Evolutionary conservation across 2,797 vertebrate genomes (phyloP).

Genomic region (Catostomus latipinnis): DNA sequence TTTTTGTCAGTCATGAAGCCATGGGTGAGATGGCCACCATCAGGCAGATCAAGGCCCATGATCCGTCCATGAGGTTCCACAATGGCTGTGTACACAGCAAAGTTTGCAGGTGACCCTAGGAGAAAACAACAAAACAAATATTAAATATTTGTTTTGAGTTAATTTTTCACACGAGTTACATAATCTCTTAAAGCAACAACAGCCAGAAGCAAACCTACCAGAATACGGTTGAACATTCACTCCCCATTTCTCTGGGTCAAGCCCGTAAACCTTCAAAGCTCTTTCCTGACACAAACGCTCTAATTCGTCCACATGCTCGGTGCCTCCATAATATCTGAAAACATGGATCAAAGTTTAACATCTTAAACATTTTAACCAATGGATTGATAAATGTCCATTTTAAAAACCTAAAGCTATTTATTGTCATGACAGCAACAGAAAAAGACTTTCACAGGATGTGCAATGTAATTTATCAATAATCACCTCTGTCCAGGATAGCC

Average conservation of each 20-base stretch:
- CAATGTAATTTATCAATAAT: background rate
- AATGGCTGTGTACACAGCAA: constrained; percentile 91
- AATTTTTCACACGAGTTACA: background rate
- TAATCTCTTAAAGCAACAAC: constrained; percentile 2
- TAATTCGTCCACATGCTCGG: constrained; percentile 91
- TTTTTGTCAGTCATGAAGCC: constrained; percentile 99
- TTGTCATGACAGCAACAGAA: background rate
- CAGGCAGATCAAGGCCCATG: constrained; percentile 97
- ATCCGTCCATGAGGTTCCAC: constrained; percentile 96
- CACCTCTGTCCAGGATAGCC: constrained; percentile 98
- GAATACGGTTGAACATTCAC: constrained; percentile 98
- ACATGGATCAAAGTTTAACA: background rate
- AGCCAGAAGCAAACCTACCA: constrained; percentile 74
- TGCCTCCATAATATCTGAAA: constrained; percentile 93
- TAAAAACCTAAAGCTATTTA: constrained; percentile 2
- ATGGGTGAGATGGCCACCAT: constrained; percentile 95
- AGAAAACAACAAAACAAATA: background rate
- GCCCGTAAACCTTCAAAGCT: constrained; percentile 84
- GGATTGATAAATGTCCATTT: background rate
- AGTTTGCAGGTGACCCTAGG: constrained; percentile 93
- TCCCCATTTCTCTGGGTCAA: constrained; percentile 90
- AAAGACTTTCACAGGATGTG: background rate
- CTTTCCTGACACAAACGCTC: constrained; percentile 93
- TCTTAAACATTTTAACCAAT: background rate
- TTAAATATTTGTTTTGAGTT: background rate